Percentiles rank a stretch among this genome's conserved stretches.
Conservation (phyloP, 2,797 vertebrate genomes). For the Centroberyx gerrardi region DNA sequence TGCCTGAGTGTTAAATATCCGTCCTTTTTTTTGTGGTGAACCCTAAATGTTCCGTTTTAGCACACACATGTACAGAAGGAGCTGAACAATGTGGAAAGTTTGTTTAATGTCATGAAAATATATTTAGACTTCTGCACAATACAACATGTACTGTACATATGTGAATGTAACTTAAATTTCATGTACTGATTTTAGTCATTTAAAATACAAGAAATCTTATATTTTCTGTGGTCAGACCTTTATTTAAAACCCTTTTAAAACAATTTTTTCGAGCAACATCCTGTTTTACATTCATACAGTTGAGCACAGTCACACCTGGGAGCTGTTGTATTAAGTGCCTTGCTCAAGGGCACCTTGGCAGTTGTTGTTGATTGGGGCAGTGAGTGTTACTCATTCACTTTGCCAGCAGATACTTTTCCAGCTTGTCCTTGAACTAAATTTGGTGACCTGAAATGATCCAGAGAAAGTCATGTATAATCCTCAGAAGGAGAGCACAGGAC, state of each 20-base stretch:
- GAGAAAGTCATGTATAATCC: too few relatives aligned
- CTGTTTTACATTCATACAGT: not conserved
- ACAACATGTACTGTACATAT: slow-evolving; percentile 37
- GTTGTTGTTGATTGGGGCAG: too few relatives aligned
- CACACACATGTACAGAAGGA: not conserved
- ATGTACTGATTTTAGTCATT: slow-evolving; percentile 4
- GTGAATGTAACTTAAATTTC: slow-evolving; percentile 23
- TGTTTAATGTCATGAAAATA: slow-evolving; percentile 10
- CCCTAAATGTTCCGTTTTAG: not conserved
- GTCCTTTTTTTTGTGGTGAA: not conserved
- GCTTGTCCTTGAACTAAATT: too few relatives aligned
- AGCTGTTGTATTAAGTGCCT: not conserved
- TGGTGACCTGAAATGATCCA: too few relatives aligned
- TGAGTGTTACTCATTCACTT: too few relatives aligned
- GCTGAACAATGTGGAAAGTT: too few relatives aligned
- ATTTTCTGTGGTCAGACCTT: not conserved
- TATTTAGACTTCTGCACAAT: not conserved
- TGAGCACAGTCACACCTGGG: not conserved
- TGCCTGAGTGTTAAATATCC: not conserved
- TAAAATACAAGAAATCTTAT: not conserved
- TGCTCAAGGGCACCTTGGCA: not conserved
- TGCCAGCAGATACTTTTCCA: too few relatives aligned
- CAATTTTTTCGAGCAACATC: not conserved
- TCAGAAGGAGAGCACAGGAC: too few relatives aligned
- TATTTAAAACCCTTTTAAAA: not conserved